Evolutionary conservation across 2,113 vertebrate species (phyloP), one percentile per base, ranked within the genome.

Genomic region (Thunnus maccoyii): DNA sequence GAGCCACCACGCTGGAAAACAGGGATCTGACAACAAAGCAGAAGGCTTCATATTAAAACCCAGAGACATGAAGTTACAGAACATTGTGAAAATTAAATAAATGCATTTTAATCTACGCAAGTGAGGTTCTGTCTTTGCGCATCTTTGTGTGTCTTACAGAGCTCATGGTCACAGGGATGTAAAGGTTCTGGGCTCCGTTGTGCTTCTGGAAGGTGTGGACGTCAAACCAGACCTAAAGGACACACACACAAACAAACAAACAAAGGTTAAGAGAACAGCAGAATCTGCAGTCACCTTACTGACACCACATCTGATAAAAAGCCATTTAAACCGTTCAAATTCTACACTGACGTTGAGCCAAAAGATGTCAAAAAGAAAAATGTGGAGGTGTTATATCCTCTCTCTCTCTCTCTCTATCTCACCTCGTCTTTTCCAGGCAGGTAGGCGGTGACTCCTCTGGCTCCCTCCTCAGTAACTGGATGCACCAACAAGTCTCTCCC

Each of bases 1-100:
- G 96, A 96, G 20, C 97, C 97, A 0, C 97, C 97, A 0, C 96
- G 95, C 79, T 98, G 97, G 90, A 96, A 98, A 71, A 97, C 97
- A 0, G 97, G 97, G 75, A 97, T 95, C 97, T 98, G 85, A 36
- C 7, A 48, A 75, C 5, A 74, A 55, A 9, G 64, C 4, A 67
- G 2, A 41, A 64, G 25, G 30, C 10, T 36, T 7, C 1, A 20
- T 7, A 5, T 51, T 44, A 44, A 44, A 75, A 44, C 8, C 8
- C 3, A 77, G 7, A 52, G 8, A 66, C 68, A 17, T 8, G 1
- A 2, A 62, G 13, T 36, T 48, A 20, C 11, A 54, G 13, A 4
- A 48, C 18, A 57, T 11, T 41, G 25, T 30, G 17, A 11, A 66
- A 0, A 10, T 63, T 41, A 13, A 63, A 48, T 25, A 3, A 6